These are phyloP conservation scores for Eubasilissa splendida DNA, from an alignment of 2,888 invertebrate species.

Conservation along the genomic window DNA sequence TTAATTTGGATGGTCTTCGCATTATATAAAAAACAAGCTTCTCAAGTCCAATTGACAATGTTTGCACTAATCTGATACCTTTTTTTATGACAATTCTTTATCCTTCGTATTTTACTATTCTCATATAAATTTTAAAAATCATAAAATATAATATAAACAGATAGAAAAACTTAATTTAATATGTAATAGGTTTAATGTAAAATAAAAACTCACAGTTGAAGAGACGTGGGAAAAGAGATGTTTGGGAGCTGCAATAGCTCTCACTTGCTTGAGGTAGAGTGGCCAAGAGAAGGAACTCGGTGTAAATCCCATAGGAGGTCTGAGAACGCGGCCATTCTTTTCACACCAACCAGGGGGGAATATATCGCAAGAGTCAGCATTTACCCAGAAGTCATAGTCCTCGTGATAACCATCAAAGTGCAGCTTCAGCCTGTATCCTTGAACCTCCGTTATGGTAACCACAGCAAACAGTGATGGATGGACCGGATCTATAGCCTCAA, in stretches of 20 bases:
- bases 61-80: too few species aligned
- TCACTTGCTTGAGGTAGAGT: slow-evolving; percentile 83
- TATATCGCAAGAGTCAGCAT: slow-evolving; percentile 92
- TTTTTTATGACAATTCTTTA: too few species aligned
- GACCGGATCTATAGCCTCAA: slow-evolving; percentile 95
- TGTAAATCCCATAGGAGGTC: slow-evolving; percentile 82
- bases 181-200: slow-evolving; percentile 26
- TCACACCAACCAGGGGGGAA: slow-evolving; percentile 97
- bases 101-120: too few species aligned
- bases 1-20: too few species aligned
- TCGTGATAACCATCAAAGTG: slow-evolving; percentile 94
- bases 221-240: slow-evolving; percentile 82
- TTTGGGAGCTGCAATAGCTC: slow-evolving; percentile 84
- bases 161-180: not conserved
- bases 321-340: slow-evolving; percentile 83
- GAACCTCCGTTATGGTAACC: slow-evolving; percentile 85
- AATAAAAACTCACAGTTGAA: slow-evolving; percentile 70
- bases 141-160: not conserved
- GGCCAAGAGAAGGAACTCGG: slow-evolving; percentile 84
- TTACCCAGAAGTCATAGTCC: slow-evolving; percentile 94
- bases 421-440: slow-evolving; percentile 87
- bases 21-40: too few species aligned
- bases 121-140: too few species aligned
- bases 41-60: too few species aligned
- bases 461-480: slow-evolving; percentile 93